Evolutionary conservation across 2,888 invertebrate species (phyloP).

Genomic region (Eudasyphora cyanicolor): DNA sequence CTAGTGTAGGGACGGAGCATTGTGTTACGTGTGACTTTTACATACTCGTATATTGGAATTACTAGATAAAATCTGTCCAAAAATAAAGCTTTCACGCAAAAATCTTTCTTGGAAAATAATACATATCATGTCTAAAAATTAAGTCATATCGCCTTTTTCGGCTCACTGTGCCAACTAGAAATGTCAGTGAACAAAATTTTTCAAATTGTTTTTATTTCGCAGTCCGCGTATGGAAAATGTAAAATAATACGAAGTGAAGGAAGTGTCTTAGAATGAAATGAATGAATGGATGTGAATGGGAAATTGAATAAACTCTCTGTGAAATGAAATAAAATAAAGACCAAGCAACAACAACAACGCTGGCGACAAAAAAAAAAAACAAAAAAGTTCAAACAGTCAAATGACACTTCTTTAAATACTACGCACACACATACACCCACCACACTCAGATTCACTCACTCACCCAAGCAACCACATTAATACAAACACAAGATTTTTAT

Average conservation of each 20-base stretch:
- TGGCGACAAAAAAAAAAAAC: slow-evolving; percentile 18
- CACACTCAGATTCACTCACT: neutral
- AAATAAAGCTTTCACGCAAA: too few relatives aligned
- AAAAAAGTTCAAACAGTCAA: slow-evolving; percentile 32
- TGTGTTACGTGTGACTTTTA: too few relatives aligned
- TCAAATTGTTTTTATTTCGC: neutral
- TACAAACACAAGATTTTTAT: neutral
- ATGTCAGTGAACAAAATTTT: neutral
- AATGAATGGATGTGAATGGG: slow-evolving; percentile 21
- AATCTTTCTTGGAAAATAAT: too few relatives aligned
- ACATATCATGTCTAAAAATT: too few relatives aligned
- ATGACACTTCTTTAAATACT: slow-evolving; percentile 40
- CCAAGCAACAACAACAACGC: slow-evolving; percentile 17
- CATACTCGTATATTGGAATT: too few relatives aligned
- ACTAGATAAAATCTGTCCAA: too few relatives aligned
- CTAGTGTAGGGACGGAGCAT: too few relatives aligned
- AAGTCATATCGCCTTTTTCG: too few relatives aligned
- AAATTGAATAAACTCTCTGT: slow-evolving; percentile 34
- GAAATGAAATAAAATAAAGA: slow-evolving; percentile 28
- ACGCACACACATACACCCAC: neutral
- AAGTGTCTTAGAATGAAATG: slow-evolving; percentile 31
- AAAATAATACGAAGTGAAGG: slow-evolving; percentile 27
- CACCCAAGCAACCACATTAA: neutral
- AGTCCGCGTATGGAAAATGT: neutral
- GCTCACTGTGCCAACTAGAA: too few relatives aligned